Base-by-base conservation (phyloP, 2,888 invertebrate genomes). In the Tenodera sinensis region DNA sequence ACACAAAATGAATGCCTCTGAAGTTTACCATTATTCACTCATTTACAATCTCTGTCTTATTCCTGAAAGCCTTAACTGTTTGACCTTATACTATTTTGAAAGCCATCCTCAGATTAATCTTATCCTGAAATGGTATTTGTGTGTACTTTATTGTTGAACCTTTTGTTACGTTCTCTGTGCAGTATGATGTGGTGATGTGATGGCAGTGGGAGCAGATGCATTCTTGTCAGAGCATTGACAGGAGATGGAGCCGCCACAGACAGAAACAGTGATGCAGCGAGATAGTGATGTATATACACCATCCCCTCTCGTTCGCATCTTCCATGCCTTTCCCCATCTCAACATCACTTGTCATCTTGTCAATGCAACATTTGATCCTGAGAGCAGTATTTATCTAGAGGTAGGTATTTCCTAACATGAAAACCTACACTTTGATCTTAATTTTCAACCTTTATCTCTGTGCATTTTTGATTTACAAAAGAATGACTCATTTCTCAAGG, bases 351-450 rank as follows among this genome's bases (percentile, higher is more conserved):
- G 98, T 92, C 97, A 97, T 93, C 95, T 96, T 92, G 98, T 98
- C 94, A 98, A 98, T 94, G 97, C 96, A 93, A 98, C 98, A 91
- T 98, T 98, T 94, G 96, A 97, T 92, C 98, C 98, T 86, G 96
- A 96, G 92, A 97, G 97, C 93, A 96, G 97, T 92, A 96, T 97
- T 91, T 99, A 99, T 94, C 95, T 98, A 92, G 98, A 98, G 97
- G 98, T 97, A 93, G 94, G 94, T 12, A 42, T 42, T 42, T 71
- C 3, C 54, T 15, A 20, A 14, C 15, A 8, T 54, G 30, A 4
- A 30, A 30, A 54, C 0, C 14, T 34, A 54, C 14, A 20, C 20
- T 71, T 3, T 20, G 54, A 71, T 6, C 54, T 54, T 54, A 15
- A 54, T 20, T 54, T 54, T 14, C 4, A 54, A 54, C 6, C 54